A percentile compares a stretch with the other conserved stretches of the same genome.
Conservation (phyloP, 2,888 invertebrate genomes). For the Netelia melanura region DNA sequence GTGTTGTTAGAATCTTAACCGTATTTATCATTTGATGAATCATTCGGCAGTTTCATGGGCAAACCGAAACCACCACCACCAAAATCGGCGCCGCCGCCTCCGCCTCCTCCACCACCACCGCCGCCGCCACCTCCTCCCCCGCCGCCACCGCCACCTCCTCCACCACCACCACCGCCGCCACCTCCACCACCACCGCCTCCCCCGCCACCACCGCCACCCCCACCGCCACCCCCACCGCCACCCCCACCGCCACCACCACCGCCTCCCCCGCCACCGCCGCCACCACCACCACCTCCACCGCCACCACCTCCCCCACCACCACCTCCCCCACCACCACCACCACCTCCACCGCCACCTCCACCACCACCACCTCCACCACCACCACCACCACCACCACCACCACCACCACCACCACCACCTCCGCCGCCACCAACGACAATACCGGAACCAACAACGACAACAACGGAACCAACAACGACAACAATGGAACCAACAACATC, state of each 20-base stretch:
- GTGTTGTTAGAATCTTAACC: too few species aligned
- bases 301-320: background rate
- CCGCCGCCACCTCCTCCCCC: background rate
- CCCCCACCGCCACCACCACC: background rate
- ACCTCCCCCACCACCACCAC: background rate
- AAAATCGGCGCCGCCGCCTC: background rate
- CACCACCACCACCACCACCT: background rate
- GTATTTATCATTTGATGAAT: too few species aligned
- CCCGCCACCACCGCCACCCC: background rate
- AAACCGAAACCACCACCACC: too few species aligned
- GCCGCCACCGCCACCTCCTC: background rate
- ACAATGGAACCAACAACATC: background rate
- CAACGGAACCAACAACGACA: background rate
- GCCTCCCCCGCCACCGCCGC: background rate
- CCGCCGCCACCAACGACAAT: background rate
- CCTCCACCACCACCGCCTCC: background rate
- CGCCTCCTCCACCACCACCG: background rate
- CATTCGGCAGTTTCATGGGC: too few species aligned
- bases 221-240: background rate
- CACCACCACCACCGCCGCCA: background rate
- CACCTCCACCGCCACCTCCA: background rate
- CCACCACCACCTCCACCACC: conserved; percentile 3
- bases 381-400: background rate
- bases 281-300: background rate
- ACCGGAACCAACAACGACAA: background rate